Evolutionary conservation across 1,140 invertebrate species (phyloP).

Genomic region (Drosophila tani): DNA sequence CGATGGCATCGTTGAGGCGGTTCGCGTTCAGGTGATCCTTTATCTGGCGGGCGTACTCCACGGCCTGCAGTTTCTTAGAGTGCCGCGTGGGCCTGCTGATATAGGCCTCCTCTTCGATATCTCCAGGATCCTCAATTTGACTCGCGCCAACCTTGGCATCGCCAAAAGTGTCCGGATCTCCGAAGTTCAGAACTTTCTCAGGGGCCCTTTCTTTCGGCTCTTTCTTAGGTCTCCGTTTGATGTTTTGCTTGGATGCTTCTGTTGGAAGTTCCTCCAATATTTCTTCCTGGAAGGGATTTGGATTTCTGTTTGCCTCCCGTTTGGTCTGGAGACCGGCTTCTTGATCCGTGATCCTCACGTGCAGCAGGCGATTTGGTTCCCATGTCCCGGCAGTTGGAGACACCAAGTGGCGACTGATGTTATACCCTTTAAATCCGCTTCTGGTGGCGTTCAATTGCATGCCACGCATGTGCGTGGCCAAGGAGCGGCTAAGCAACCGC

Average conservation of each 20-base stretch:
- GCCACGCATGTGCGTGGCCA: conserved; percentile 35
- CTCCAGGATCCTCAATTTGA: conserved; percentile 68
- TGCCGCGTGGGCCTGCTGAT: conserved; percentile 84
- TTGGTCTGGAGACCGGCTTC: conserved; percentile 66
- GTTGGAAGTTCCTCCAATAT: not conserved
- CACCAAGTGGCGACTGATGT: not conserved
- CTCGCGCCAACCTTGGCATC: conserved; percentile 15
- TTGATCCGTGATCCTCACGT: conserved; percentile 70
- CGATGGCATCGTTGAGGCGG: conserved; percentile 90
- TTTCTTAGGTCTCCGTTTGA: conserved; percentile 4
- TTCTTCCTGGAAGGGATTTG: conserved; percentile 34
- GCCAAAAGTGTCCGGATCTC: conserved; percentile 57
- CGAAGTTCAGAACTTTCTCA: conserved; percentile 15
- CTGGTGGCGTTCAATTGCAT: conserved; percentile 15
- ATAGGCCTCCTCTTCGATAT: conserved; percentile 86
- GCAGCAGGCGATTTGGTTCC: conserved; percentile 37
- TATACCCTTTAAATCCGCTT: conserved; percentile 4
- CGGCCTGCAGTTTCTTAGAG: conserved; percentile 86
- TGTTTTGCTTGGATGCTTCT: not conserved
- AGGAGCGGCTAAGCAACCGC: conserved; percentile 47
- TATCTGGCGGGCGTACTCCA: conserved; percentile 89
- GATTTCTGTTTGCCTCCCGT: conserved; percentile 51
- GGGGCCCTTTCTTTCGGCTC: not conserved
- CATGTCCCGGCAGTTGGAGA: not conserved
- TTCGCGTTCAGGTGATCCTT: conserved; percentile 88